Conservation (phyloP, 2,888 invertebrate genomes). For the Polydrusus tereticollis region DNA sequence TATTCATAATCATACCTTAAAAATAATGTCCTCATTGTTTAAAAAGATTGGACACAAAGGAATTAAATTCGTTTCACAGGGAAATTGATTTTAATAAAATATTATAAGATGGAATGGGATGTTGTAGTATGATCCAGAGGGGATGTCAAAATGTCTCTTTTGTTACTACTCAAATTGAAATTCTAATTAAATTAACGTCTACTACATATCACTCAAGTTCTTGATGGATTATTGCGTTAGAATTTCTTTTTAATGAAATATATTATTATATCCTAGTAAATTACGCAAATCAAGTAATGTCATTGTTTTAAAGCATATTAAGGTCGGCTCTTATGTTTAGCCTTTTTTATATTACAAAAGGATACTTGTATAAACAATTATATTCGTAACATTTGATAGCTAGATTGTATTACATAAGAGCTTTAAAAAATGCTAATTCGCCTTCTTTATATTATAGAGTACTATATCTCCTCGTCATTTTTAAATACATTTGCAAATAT, state of each 20-base stretch:
- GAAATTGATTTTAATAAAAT: slow-evolving; percentile 31
- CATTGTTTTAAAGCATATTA: too few relatives aligned
- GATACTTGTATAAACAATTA: too few relatives aligned
- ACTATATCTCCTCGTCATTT: too few relatives aligned
- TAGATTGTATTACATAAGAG: too few relatives aligned
- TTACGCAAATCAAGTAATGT: not conserved
- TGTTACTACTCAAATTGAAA: slow-evolving; percentile 24
- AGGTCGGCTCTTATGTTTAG: too few relatives aligned
- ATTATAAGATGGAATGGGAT: slow-evolving; percentile 21
- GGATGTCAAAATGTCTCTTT: slow-evolving; percentile 30
- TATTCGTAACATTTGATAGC: too few relatives aligned
- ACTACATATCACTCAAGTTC: slow-evolving; percentile 15
- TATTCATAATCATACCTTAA: slow-evolving; percentile 4
- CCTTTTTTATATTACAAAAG: too few relatives aligned
- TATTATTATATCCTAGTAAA: not conserved
- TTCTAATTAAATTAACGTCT: slow-evolving; percentile 27
- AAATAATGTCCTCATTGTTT: slow-evolving; percentile 6
- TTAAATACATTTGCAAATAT: too few relatives aligned
- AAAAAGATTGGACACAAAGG: slow-evolving; percentile 14
- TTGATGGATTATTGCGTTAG: slow-evolving; percentile 23
- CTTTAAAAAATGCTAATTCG: too few relatives aligned
- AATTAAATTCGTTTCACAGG: slow-evolving; percentile 8
- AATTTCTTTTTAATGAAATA: slow-evolving; percentile 6
- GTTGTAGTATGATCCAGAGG: slow-evolving; percentile 13
- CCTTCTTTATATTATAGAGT: too few relatives aligned